Base-by-base conservation (phyloP, 2,113 vertebrate species). In the Ailurus styani region DNA sequence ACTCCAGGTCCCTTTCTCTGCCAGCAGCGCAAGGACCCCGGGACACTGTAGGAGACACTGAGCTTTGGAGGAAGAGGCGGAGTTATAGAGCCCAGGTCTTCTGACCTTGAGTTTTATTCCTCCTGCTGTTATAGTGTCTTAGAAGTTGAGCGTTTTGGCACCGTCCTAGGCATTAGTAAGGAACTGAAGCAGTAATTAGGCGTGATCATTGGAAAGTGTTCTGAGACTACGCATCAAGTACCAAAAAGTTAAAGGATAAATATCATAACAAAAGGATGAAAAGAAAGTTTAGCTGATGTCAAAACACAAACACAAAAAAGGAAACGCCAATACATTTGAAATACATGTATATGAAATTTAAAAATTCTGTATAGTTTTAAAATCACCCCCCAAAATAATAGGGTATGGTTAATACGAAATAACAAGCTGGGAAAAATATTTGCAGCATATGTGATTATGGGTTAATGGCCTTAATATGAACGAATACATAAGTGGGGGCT, bases 191-290 rank as follows among this genome's bases (percentile, higher is more conserved):
- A 54, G 52, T 70, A 40, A 62, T 11, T 15, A 88, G 29, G 40
- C 6, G 14, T 57, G 31, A 55, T 77, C 15, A 25, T 50, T 77
- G 84, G 90, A 94, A 79, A 62, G 64, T 93, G 50, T 85, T 79
- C 82, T 40, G 34, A 88, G 42, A 55, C 31, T 42, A 57, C 0
- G 64, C 6, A 87, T n/a, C 15, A 86, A 73, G 52, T 78, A 21
- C 52, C 45, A 91, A 84, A 86, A 93, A 90, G 57, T 83, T 75
- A 91, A 84, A 87, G 73, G 78, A 72, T 62, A 95, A 77, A 55
- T 31, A 70, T 64, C 40, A 87, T 77, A 91, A 82, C 9, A 83
- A 95, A 93, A 87, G 34, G 82, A 77, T 72, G 18, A 52, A 72
- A 90, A 81, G 34, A 78, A 96, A 91, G 34, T 83, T 87, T 64